Evolutionary conservation across 1,140 invertebrate species (phyloP).

Genomic region (Parapsyche elsis): DNA sequence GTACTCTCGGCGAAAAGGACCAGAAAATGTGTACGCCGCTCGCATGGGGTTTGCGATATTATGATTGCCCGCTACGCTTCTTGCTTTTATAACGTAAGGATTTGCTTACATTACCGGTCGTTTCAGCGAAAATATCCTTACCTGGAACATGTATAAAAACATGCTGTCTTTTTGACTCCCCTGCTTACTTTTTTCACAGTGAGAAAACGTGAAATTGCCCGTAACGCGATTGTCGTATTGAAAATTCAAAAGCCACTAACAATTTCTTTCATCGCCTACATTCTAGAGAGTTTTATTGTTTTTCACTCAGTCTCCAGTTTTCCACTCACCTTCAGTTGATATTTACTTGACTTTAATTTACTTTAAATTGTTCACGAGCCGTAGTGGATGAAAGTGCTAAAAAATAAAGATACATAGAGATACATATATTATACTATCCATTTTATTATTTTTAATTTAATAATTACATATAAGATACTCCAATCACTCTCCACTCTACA

Average conservation of each 20-base stretch:
- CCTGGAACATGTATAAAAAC: constrained; percentile 52
- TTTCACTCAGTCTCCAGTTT: too few relatives aligned
- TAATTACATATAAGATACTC: too few relatives aligned
- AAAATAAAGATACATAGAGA: too few relatives aligned
- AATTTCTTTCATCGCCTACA: too few relatives aligned
- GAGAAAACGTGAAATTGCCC: constrained; percentile 46
- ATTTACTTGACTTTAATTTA: too few relatives aligned
- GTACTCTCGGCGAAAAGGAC: constrained; percentile 23
- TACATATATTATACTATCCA: too few relatives aligned
- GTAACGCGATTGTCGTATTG: constrained; percentile 48
- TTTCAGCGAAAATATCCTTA: constrained; percentile 53
- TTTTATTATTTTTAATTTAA: too few relatives aligned
- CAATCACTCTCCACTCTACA: too few relatives aligned
- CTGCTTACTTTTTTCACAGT: constrained; percentile 25
- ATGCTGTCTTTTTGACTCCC: constrained; percentile 40
- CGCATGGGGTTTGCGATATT: constrained; percentile 51
- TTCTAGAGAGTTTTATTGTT: too few relatives aligned
- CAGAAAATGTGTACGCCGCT: constrained; percentile 8
- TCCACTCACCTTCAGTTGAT: too few relatives aligned
- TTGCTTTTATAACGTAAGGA: constrained; percentile 55
- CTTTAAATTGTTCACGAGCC: too few relatives aligned
- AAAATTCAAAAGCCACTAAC: neutral
- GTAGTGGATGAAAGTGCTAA: too few relatives aligned
- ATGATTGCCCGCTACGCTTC: constrained; percentile 53
- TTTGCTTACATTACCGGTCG: constrained; percentile 55